Conservation (phyloP, 2,113 vertebrate genomes). For the Paedocypris sp. region DNA sequence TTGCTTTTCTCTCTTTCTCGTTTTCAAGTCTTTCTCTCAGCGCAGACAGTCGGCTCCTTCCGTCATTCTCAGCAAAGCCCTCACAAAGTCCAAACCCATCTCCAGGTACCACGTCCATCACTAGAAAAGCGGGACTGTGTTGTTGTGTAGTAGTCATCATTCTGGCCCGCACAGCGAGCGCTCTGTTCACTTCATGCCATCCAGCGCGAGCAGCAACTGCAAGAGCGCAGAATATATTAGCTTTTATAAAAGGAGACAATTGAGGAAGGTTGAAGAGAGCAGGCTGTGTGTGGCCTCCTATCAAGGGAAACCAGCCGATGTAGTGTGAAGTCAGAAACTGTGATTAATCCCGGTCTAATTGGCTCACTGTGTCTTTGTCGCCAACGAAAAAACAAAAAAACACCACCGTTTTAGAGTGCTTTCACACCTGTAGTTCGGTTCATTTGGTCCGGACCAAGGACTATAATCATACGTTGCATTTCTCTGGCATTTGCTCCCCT, state of each 20-base stretch:
- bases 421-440: too few species aligned
- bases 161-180: too few species aligned
- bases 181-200: too few species aligned
- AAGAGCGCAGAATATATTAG: neutral
- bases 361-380: neutral
- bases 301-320: neutral
- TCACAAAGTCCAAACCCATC: constrained; percentile 72
- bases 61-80: constrained; percentile 84
- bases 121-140: neutral
- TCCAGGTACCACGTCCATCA: constrained; percentile 62
- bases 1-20: neutral
- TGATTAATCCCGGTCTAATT: neutral
- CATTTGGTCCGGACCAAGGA: too few species aligned
- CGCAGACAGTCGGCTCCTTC: constrained; percentile 86
- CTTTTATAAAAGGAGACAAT: constrained; percentile 3
- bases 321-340: neutral
- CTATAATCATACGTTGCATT: too few species aligned
- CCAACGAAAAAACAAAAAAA: too few species aligned
- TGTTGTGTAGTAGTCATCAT: too few species aligned
- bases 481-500: too few species aligned
- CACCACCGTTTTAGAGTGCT: too few species aligned
- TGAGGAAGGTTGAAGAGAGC: neutral
- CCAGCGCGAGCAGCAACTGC: too few species aligned
- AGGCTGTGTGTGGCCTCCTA: neutral
- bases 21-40: constrained; percentile 75